A percentile compares a stretch with the other conserved stretches of the same genome.
These are phyloP conservation scores for Pseudoatta argentina DNA, from an alignment of 1,140 invertebrate genomes.

Conservation along the genomic window DNA sequence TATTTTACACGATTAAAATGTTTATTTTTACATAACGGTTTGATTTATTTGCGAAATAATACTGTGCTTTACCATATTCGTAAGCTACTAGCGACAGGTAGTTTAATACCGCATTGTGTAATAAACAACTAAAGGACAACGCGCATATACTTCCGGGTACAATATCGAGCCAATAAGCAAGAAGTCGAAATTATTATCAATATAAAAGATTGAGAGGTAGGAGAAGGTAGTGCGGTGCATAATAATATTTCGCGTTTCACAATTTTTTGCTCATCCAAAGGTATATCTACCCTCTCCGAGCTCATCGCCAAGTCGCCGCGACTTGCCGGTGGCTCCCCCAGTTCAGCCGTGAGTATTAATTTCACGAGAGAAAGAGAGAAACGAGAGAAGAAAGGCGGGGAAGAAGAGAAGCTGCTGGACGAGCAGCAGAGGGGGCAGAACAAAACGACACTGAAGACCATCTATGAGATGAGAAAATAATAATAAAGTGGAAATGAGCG, in stretches of 20 bases:
- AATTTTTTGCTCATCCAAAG: constrained; percentile 73
- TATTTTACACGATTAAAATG: too few species aligned
- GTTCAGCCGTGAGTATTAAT: constrained; percentile 79
- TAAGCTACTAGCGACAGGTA: background rate
- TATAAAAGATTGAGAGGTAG: constrained; percentile 24
- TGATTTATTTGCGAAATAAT: too few species aligned
- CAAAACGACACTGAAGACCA: constrained; percentile 81
- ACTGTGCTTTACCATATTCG: background rate
- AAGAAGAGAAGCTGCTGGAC: constrained; percentile 60
- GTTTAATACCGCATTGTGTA: background rate
- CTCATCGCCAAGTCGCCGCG: constrained; percentile 70
- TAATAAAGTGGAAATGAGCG: constrained; percentile 87
- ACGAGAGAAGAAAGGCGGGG: constrained; percentile 61
- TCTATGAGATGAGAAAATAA: constrained; percentile 87
- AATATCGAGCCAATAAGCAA: background rate
- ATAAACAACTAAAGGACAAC: constrained; percentile 18
- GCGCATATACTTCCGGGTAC: constrained; percentile 28
- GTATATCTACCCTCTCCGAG: constrained; percentile 62
- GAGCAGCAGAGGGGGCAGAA: constrained; percentile 72
- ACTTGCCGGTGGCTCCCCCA: constrained; percentile 70
- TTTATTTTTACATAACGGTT: too few species aligned
- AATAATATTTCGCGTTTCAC: constrained; percentile 75
- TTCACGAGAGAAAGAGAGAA: constrained; percentile 74
- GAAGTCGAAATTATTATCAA: constrained; percentile 62
- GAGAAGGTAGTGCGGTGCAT: constrained; percentile 55